Evolutionary conservation across 1,140 invertebrate species (phyloP), one percentile per base, ranked within the genome.

Genomic region (Heliconius melpomene): DNA sequence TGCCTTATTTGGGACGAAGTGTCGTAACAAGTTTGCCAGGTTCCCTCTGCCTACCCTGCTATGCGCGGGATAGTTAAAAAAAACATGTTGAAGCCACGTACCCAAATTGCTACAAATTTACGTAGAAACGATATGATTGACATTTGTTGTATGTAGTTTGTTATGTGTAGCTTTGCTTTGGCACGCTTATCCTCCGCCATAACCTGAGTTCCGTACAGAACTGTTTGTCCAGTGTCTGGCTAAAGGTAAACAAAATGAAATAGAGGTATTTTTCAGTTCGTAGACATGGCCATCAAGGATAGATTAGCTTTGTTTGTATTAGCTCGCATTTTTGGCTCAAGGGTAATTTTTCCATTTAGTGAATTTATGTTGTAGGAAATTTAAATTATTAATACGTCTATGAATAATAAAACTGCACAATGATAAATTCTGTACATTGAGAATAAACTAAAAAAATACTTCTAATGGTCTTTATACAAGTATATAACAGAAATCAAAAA

Each of bases 201-300:
- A 29, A 29, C n/a, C 60, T 66, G 60, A 66, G 60, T 66, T 66
- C 26, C 23, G 60, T 66, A 75, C 57, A 66, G 52, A 75, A 57
- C 5, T 76, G 75, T 76, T 76, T 76, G 54, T 40, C 54, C 75
- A 60, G 38, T 54, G 75, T 76, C 54, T 76, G 75, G 75, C 11
- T 20, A 23, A 54, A 40, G 32, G 54, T 76, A 76, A 72, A 75
- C 66, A 81, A 29, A 66, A 23, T n/a, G 60, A 66, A 66, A 26
- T 29, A 26, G 23, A 66, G 60, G 60, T 66, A 26, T 66, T 66
- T 66, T 29, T 26, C 26, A 29, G 23, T 29, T n/a, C 60, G 60
- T 66, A 66, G 60, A 66, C 60, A 60, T 60, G 11, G 60, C 60
- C 60, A 66, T 29, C 60, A 66, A 66, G 60, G 60, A 66, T 66